Evolutionary conservation across 2,113 vertebrate species (phyloP).

Genomic region (Phalacrocorax pelagicus): DNA sequence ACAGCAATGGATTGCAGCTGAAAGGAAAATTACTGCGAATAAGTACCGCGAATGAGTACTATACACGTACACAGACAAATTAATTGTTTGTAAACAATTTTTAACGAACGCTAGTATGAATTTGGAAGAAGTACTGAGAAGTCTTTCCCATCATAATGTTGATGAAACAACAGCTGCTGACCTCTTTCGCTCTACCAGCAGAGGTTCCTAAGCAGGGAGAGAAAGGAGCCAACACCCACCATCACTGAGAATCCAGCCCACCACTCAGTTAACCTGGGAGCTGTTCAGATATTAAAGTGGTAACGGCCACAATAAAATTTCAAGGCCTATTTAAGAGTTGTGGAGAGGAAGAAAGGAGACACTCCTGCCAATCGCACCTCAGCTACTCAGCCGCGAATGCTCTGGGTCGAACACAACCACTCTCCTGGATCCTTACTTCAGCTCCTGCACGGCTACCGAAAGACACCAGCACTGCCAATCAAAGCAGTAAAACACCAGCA

Average conservation of each 20-base stretch:
- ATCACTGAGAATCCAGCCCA: not conserved
- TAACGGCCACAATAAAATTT: conserved; percentile 4
- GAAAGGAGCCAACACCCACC: not conserved
- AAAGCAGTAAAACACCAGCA: conserved; percentile 44
- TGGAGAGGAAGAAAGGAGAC: not conserved
- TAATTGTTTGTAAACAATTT: not conserved
- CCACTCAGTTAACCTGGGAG: not conserved
- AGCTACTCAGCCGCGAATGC: not conserved
- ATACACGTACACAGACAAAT: not conserved
- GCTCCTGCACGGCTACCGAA: not conserved
- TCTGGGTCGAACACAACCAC: not conserved
- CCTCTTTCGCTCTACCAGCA: not conserved
- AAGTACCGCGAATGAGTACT: not conserved
- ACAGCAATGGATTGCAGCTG: not conserved
- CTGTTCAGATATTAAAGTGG: not conserved
- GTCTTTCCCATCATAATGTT: not conserved
- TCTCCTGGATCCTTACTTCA: not conserved
- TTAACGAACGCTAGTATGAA: not conserved
- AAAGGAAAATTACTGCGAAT: not conserved
- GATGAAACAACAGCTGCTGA: not conserved
- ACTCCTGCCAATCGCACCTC: not conserved
- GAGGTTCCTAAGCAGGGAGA: not conserved
- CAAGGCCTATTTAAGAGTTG: not conserved
- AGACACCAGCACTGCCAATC: not conserved
- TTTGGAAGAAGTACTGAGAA: not conserved